These are phyloP conservation scores for Cettia cetti DNA, from an alignment of 2,113 vertebrate genomes.

Conservation along the genomic window DNA sequence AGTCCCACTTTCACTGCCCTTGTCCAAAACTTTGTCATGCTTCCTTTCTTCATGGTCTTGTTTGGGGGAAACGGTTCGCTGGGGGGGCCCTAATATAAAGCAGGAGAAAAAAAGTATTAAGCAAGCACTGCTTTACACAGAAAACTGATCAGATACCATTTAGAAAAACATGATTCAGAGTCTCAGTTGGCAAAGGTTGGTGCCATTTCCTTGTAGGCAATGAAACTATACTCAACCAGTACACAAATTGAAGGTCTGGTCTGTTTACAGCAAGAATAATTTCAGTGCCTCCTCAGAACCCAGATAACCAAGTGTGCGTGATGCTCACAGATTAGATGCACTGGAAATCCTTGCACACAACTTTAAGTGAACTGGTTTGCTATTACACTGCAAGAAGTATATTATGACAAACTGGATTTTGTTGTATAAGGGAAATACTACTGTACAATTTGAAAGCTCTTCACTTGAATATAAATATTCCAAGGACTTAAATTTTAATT, in stretches of 20 bases:
- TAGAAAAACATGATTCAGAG: not conserved
- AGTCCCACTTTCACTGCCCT: slow-evolving; percentile 87
- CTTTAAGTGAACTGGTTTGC: not conserved
- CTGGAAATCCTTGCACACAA: not conserved
- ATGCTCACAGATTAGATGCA: not conserved
- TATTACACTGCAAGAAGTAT: not conserved
- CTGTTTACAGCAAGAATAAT: not conserved
- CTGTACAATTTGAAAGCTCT: not conserved
- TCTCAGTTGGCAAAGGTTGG: not conserved
- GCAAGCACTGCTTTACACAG: not conserved
- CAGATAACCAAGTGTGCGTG: not conserved
- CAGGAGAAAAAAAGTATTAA: slow-evolving; percentile 11
- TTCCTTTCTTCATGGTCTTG: slow-evolving; percentile 81
- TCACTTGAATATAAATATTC: not conserved
- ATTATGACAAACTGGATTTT: not conserved
- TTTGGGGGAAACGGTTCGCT: slow-evolving; percentile 77
- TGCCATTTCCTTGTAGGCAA: not conserved
- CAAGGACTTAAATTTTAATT: not conserved
- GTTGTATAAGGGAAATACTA: not conserved
- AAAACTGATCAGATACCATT: not conserved
- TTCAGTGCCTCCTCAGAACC: not conserved
- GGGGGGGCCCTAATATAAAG: slow-evolving; percentile 76
- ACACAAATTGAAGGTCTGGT: not conserved
- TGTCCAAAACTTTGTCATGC: slow-evolving; percentile 78
- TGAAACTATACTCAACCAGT: not conserved